Conservation (phyloP, 2,888 invertebrate genomes). For the Eupsilia transversa region DNA sequence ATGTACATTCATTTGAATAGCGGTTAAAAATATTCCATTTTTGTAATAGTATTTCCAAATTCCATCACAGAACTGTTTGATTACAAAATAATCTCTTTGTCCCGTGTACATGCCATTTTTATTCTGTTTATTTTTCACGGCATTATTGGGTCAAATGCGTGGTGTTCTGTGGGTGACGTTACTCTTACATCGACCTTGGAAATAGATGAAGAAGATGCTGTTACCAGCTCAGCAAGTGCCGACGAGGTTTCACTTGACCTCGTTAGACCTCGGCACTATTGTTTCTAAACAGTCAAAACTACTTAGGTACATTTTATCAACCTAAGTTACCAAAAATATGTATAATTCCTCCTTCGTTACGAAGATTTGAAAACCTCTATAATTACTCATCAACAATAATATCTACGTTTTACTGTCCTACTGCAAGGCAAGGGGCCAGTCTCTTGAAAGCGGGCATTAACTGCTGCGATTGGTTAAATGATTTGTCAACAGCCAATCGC, state of each 20-base stretch:
- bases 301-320: neutral
- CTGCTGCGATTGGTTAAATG: neutral
- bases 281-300: constrained; percentile 20
- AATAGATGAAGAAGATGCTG: too few species aligned
- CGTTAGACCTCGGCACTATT: constrained; percentile 21
- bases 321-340: neutral
- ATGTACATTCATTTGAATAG: neutral
- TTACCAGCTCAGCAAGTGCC: neutral
- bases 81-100: neutral
- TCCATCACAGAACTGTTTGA: neutral
- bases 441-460: neutral
- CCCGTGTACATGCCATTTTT: constrained; percentile 20
- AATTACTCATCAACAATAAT: neutral
- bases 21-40: too few species aligned
- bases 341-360: neutral
- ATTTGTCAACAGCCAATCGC: neutral
- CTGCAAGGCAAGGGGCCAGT: neutral
- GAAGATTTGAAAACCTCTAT: neutral
- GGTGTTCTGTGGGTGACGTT: neutral
- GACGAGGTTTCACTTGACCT: neutral
- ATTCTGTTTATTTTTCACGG: constrained; percentile 28
- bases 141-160: constrained; percentile 32
- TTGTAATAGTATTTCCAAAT: neutral
- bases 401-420: too few species aligned
- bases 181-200: neutral